Evolutionary conservation across 2,888 invertebrate species (phyloP).

Genomic region (Drosophila sordidula): DNA sequence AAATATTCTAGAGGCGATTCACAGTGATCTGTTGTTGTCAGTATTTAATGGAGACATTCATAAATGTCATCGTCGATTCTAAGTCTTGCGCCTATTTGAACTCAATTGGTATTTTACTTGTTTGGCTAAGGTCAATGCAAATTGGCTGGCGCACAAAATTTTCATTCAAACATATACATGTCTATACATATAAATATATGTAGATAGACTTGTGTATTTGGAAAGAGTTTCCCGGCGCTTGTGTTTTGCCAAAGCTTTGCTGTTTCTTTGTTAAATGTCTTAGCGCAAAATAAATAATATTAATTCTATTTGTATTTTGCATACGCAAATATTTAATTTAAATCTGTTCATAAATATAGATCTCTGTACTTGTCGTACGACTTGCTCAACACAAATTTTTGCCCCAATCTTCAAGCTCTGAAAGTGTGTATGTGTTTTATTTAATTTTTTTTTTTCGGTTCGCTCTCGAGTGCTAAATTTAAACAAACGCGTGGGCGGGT

Average conservation of each 20-base stretch:
- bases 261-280: constrained; percentile 52
- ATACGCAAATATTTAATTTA: constrained; percentile 54
- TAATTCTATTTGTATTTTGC: constrained; percentile 40
- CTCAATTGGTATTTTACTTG: constrained; percentile 62
- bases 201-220: constrained; percentile 9
- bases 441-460: constrained; percentile 8
- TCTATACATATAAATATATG: constrained; percentile 1
- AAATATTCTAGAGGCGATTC: constrained; percentile 3
- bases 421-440: constrained; percentile 18
- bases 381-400: constrained; percentile 25
- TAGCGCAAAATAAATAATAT: constrained; percentile 43
- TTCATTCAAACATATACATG: constrained; percentile 4
- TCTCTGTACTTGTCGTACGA: constrained; percentile 32
- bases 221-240: constrained; percentile 40
- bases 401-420: constrained; percentile 46
- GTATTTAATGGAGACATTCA: constrained; percentile 67
- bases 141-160: constrained; percentile 56
- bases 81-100: constrained; percentile 47
- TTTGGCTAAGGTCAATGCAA: constrained; percentile 72
- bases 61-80: constrained; percentile 72
- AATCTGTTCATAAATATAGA: constrained; percentile 36
- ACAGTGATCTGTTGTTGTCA: constrained; percentile 48
- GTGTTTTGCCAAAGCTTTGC: constrained; percentile 23
- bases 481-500: constrained; percentile 72
- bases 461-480: constrained; percentile 68